A percentile compares a stretch with the other conserved stretches of the same genome.
Conservation (phyloP, 2,797 vertebrate genomes). For the Peromyscus aztecus region DNA sequence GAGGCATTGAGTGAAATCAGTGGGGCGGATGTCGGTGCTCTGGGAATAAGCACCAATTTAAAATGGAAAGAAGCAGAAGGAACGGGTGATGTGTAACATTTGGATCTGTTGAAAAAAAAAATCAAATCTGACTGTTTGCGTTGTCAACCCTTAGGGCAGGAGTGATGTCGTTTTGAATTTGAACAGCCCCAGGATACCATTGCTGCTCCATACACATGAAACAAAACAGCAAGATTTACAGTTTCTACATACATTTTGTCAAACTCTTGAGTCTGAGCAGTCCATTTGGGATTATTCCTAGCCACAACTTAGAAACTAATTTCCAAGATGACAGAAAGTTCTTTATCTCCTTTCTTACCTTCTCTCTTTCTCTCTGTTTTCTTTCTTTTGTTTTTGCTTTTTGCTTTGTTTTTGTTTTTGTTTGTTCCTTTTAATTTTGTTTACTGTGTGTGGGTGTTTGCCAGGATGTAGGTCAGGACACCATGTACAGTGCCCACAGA, state of each 20-base stretch:
- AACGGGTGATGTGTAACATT: not conserved
- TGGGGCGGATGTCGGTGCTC: not conserved
- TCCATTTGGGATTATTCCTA: conserved; percentile 51
- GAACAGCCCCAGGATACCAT: not conserved
- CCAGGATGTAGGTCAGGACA: not conserved
- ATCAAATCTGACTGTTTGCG: conserved; percentile 50
- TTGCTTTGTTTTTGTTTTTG: not conserved
- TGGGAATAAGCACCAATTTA: conserved; percentile 56
- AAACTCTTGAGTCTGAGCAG: conserved; percentile 50
- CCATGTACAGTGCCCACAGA: not conserved
- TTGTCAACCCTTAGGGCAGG: conserved; percentile 65
- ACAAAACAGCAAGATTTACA: conserved; percentile 65
- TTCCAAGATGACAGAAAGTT: conserved; percentile 35
- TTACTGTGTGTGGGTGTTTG: not conserved
- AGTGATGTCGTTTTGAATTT: conserved; percentile 62
- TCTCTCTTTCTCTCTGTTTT: not conserved
- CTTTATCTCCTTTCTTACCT: not conserved
- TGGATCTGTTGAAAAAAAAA: conserved; percentile 3
- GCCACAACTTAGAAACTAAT: conserved; percentile 39
- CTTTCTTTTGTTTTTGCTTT: not conserved
- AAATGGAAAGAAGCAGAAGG: conserved; percentile 53
- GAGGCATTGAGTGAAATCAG: conserved; percentile 1
- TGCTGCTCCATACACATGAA: conserved; percentile 59
- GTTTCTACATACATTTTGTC: conserved; percentile 50
- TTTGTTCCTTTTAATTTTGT: not conserved